A percentile compares a stretch with the other conserved stretches of the same genome.
Evolutionary conservation across 2,113 vertebrate genomes (phyloP).

Genomic region (Jaculus jaculus): DNA sequence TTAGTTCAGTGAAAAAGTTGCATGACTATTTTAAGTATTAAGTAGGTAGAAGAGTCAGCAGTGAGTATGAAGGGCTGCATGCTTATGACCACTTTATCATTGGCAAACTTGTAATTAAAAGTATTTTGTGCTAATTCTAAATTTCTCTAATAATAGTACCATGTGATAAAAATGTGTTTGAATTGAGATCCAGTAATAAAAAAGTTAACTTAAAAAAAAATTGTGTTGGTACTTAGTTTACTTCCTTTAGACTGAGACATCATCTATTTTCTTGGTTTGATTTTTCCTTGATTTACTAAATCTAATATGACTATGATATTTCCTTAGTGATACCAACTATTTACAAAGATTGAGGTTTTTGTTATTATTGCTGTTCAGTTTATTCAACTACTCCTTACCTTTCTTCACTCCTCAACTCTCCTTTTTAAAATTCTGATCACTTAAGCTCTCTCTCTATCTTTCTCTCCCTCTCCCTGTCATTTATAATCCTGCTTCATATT

Average conservation of each 20-base stretch:
- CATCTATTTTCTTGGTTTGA: neutral
- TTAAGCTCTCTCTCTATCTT: neutral
- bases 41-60: neutral
- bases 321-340: conserved; percentile 36
- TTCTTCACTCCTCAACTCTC: neutral
- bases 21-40: neutral
- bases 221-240: conserved; percentile 15
- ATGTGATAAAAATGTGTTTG: neutral
- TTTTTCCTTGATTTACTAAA: neutral
- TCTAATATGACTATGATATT: conserved; percentile 31
- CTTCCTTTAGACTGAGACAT: neutral
- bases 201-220: neutral
- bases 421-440: neutral
- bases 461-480: neutral
- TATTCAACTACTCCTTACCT: neutral
- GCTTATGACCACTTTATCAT: neutral
- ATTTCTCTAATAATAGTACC: neutral
- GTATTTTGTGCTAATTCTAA: neutral
- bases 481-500: conserved; percentile 7
- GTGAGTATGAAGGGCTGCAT: too few relatives aligned
- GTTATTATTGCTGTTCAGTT: neutral
- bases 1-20: neutral
- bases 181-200: neutral
- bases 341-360: neutral
- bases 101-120: neutral